phyloP scores from a whole-genome alignment of 1,140 invertebrate genomes.

The Musca vetustissima region DNA sequence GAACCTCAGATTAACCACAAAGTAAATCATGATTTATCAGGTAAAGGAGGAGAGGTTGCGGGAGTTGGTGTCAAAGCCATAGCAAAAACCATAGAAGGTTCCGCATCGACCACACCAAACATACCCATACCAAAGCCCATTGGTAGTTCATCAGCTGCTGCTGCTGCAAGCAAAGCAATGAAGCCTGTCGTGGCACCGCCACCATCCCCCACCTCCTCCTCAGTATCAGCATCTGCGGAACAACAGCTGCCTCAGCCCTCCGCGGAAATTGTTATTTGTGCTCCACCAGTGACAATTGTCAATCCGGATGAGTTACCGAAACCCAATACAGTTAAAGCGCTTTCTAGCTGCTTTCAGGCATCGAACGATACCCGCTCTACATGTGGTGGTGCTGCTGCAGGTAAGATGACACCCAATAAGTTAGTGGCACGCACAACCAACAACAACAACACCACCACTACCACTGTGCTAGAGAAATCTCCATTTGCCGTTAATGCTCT shows the following conservation, averaged over 20 bases:
- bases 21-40: background rate
- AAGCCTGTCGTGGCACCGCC: too few species aligned
- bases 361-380: background rate
- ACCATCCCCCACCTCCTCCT: too few species aligned
- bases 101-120: background rate
- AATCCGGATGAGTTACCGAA: slow-evolving; percentile 49
- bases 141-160: background rate
- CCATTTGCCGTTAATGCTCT: too few species aligned
- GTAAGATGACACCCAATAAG: background rate
- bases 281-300: slow-evolving; percentile 47
- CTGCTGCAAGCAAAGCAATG: slow-evolving; percentile 13
- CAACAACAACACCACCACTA: too few species aligned
- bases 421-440: background rate
- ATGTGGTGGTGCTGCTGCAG: background rate
- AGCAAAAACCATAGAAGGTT: too few species aligned
- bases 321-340: slow-evolving; percentile 47
- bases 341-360: slow-evolving; percentile 47
- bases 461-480: too few species aligned
- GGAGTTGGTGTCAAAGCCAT: too few species aligned
- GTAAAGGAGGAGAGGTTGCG: background rate
- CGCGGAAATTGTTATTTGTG: slow-evolving; percentile 44
- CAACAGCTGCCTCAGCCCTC: slow-evolving; percentile 17
- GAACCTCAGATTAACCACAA: slow-evolving; percentile 10
- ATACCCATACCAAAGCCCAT: background rate
- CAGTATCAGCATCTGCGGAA: too few species aligned